Percentiles rank a stretch among this genome's conserved stretches.
phyloP scores from a whole-genome alignment of 2,797 vertebrate species.

The Tragelaphus eurycerus region DNA sequence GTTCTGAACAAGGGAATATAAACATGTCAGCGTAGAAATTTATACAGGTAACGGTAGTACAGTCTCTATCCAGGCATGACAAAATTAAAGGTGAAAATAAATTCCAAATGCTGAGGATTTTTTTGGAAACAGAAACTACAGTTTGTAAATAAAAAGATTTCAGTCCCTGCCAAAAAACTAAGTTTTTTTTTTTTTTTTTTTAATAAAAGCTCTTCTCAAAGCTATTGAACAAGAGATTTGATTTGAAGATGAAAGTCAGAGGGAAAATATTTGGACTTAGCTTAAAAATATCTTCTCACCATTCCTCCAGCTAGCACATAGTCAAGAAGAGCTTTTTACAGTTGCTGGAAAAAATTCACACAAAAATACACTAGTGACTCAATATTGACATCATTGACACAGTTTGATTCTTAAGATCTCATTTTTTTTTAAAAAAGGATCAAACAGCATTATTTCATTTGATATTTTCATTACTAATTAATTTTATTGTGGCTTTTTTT shows the following conservation, averaged over 20 bases:
- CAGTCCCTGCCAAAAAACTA: not conserved
- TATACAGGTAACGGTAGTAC: constrained; percentile 36
- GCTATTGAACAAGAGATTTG: constrained; percentile 74
- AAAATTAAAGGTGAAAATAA: constrained; percentile 43
- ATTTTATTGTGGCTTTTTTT: not conserved
- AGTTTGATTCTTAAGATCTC: constrained; percentile 36
- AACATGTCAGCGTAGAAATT: constrained; percentile 21
- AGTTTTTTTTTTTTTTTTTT: not conserved
- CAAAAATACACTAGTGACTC: constrained; percentile 65
- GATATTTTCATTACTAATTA: not conserved
- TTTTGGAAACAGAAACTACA: constrained; percentile 59
- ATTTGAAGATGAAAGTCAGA: constrained; percentile 70
- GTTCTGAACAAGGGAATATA: not conserved
- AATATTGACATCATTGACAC: constrained; percentile 35
- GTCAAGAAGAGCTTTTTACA: constrained; percentile 63
- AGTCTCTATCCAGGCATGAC: not conserved
- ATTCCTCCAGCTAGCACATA: constrained; percentile 47
- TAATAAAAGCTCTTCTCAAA: constrained; percentile 25
- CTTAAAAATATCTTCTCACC: constrained; percentile 74
- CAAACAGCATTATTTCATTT: not conserved
- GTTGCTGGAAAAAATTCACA: constrained; percentile 62
- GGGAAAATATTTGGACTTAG: constrained; percentile 71
- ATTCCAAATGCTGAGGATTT: not conserved
- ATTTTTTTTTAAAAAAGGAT: not conserved
- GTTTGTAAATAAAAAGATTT: constrained; percentile 63